These are phyloP conservation scores for Schrankia costaestrigalis DNA, from an alignment of 2,888 invertebrate genomes.

Conservation along the genomic window DNA sequence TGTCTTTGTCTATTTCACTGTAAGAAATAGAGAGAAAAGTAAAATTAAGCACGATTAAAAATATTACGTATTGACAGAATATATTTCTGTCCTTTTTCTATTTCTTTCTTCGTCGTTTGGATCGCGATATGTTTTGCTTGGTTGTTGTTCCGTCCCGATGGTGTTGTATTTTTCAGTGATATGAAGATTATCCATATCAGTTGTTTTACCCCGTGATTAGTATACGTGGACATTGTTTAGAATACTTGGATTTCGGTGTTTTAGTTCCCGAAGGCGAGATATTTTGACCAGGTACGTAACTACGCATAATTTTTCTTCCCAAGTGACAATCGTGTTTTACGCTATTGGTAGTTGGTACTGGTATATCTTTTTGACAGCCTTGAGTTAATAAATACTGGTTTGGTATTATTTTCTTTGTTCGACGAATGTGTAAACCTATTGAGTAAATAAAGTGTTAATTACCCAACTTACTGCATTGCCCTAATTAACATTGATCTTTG, in stretches of 20 bases:
- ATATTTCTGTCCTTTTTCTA: conserved; percentile 27
- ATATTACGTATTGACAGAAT: conserved; percentile 8
- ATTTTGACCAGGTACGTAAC: conserved; percentile 55
- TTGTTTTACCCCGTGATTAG: conserved; percentile 48
- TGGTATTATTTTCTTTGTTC: conserved; percentile 58
- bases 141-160: conserved; percentile 60
- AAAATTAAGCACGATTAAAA: conserved; percentile 22
- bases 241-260: conserved; percentile 50
- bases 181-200: conserved; percentile 54
- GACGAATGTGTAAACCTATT: conserved; percentile 11
- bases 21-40: conserved; percentile 15
- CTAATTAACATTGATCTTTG: conserved; percentile 3
- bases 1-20: conserved; percentile 12
- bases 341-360: conserved; percentile 31
- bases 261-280: conserved; percentile 24
- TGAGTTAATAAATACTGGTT: conserved; percentile 56
- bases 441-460: conserved; percentile 4
- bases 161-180: conserved; percentile 57
- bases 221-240: conserved; percentile 41
- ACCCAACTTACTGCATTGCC: conserved; percentile 4
- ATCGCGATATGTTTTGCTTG: conserved; percentile 62
- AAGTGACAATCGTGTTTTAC: conserved; percentile 55
- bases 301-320: conserved; percentile 59
- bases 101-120: conserved; percentile 31
- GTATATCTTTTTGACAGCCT: conserved; percentile 72